These are phyloP conservation scores for Formicarius rufipectus DNA, from an alignment of 2,113 vertebrate species.

Conservation along the genomic window DNA sequence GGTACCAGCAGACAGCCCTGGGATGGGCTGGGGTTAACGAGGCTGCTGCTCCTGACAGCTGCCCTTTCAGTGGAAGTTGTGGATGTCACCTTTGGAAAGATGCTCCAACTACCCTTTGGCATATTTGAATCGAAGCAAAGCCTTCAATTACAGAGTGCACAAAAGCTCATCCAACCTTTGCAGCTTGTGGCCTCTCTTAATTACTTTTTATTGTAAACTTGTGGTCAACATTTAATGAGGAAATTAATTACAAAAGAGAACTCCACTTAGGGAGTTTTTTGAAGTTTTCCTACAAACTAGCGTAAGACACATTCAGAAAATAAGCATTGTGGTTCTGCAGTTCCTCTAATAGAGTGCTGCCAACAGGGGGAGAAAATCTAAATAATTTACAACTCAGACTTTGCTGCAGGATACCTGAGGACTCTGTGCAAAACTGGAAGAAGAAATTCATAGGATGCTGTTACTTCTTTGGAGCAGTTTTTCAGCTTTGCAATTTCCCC, in stretches of 20 bases:
- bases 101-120: not conserved
- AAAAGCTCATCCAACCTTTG: not conserved
- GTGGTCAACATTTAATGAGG: conserved; percentile 8
- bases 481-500: not conserved
- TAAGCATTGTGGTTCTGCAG: not conserved
- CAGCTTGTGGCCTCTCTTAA: not conserved
- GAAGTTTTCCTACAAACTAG: not conserved
- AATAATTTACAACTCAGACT: conserved; percentile 23
- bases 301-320: not conserved
- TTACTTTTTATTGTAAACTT: conserved; percentile 22
- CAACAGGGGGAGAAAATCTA: not conserved
- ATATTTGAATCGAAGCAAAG: not conserved
- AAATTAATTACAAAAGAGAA: conserved; percentile 39
- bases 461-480: not conserved
- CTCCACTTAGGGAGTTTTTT: not conserved
- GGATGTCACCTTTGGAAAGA: not conserved
- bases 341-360: not conserved
- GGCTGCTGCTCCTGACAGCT: not conserved
- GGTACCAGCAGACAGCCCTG: not conserved
- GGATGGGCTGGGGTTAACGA: not conserved
- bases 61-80: not conserved
- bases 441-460: not conserved
- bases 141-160: not conserved
- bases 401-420: not conserved
- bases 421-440: not conserved